These are phyloP conservation scores for Acleris sparsana DNA, from an alignment of 2,888 invertebrate genomes.

Conservation along the genomic window DNA sequence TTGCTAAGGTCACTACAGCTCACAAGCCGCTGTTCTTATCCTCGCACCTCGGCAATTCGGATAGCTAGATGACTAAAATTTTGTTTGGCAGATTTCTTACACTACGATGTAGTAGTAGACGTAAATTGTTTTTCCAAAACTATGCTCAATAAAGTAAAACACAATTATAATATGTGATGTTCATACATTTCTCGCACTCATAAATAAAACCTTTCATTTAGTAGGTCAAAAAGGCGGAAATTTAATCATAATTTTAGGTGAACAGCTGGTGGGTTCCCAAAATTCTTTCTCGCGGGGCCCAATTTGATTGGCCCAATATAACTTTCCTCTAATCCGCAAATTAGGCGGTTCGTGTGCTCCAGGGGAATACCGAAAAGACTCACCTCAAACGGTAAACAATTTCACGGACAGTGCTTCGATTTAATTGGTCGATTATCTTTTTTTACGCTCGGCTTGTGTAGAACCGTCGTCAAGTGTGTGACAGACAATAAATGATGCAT, in stretches of 20 bases:
- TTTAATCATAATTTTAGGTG: conserved; percentile 26
- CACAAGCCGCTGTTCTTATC: too few relatives aligned
- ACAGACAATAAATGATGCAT: conserved; percentile 77
- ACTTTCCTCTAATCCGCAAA: conserved; percentile 37
- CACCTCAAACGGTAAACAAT: conserved; percentile 77
- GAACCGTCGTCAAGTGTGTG: conserved; percentile 74
- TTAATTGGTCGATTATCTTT: conserved; percentile 79
- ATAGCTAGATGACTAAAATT: too few relatives aligned
- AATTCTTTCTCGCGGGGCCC: conserved; percentile 26
- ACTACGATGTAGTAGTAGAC: too few relatives aligned
- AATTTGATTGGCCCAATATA: conserved; percentile 33
- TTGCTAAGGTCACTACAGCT: too few relatives aligned
- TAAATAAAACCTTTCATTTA: conserved; percentile 15
- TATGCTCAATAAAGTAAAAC: too few relatives aligned
- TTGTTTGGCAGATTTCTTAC: too few relatives aligned
- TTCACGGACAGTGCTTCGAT: conserved; percentile 77
- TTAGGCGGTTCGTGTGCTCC: conserved; percentile 38
- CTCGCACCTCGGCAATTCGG: too few relatives aligned
- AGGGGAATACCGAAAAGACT: conserved; percentile 45
- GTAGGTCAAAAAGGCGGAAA: conserved; percentile 22
- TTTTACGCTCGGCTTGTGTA: conserved; percentile 60
- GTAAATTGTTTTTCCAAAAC: too few relatives aligned
- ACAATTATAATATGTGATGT: neutral
- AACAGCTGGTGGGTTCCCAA: conserved; percentile 26
- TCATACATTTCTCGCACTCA: neutral